Percentiles rank a stretch among this genome's conserved stretches.
Conservation (phyloP, 1,140 invertebrate genomes). For the Panagrolaimus sp. region DNA sequence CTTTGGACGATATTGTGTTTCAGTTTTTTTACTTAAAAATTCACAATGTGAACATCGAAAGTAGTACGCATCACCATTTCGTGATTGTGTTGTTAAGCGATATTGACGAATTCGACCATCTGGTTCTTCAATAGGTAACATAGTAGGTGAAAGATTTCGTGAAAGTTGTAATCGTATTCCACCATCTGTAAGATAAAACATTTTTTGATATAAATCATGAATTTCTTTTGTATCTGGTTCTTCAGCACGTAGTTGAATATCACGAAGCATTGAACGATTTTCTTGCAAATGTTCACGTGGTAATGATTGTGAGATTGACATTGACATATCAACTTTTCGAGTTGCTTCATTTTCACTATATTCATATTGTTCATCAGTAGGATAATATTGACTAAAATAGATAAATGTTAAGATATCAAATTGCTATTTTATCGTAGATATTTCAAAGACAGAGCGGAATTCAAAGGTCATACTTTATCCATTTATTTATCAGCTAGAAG, state of each 20-base stretch:
- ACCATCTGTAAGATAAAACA: not conserved
- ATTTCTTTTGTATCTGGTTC: conserved; percentile 8
- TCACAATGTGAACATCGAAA: conserved; percentile 8
- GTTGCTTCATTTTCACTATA: not conserved
- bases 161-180: not conserved
- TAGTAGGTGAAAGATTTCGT: not conserved
- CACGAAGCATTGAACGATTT: not conserved
- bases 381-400: too few relatives aligned
- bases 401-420: too few relatives aligned
- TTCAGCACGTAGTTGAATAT: not conserved
- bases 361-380: not conserved
- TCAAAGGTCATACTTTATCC: too few relatives aligned
- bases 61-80: not conserved
- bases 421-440: too few relatives aligned
- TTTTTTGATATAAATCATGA: not conserved
- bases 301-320: not conserved
- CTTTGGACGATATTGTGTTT: conserved; percentile 9
- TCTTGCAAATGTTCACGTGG: not conserved
- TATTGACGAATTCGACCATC: conserved; percentile 4
- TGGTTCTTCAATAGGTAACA: not conserved
- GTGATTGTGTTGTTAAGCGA: not conserved
- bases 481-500: too few relatives aligned
- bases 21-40: not conserved
- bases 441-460: too few relatives aligned
- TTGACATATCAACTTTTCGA: conserved; percentile 1